Conservation (phyloP, 2,113 vertebrate species). For the Anolis carolinensis region DNA sequence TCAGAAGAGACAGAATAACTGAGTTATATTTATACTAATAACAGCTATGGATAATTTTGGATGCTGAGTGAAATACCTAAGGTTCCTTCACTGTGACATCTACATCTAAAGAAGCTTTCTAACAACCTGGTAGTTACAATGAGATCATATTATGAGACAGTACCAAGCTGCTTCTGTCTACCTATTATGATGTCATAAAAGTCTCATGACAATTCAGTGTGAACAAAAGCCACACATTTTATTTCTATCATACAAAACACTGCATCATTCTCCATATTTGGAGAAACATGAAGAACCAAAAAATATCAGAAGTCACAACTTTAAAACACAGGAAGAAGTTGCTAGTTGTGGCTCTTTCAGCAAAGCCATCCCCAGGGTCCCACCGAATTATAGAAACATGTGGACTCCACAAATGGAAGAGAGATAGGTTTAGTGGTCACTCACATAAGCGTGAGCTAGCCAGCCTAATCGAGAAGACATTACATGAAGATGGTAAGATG, state of each 20-base stretch:
- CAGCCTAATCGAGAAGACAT: constrained; percentile 7
- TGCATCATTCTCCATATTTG: background rate
- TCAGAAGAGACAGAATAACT: no score
- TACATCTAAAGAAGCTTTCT: background rate
- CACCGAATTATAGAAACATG: background rate
- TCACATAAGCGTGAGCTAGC: constrained; percentile 32
- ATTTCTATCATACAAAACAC: background rate
- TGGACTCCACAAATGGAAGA: constrained; percentile 47
- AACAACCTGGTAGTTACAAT: background rate
- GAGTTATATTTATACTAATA: no score
- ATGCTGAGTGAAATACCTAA: background rate
- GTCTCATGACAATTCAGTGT: constrained; percentile 18
- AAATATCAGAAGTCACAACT: constrained; percentile 35
- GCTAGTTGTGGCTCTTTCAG: background rate
- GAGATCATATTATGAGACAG: background rate
- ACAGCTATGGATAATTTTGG: no score
- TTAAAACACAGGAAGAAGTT: background rate
- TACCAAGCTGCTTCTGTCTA: background rate
- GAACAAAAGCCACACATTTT: background rate
- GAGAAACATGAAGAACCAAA: background rate
- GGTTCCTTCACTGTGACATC: background rate
- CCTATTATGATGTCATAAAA: constrained; percentile 54
- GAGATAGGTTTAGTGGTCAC: background rate
- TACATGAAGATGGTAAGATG: constrained; percentile 26
- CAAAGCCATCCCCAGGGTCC: background rate